Conservation (phyloP, 2,888 invertebrate species). For the Aphelenchoides bicaudatus region DNA sequence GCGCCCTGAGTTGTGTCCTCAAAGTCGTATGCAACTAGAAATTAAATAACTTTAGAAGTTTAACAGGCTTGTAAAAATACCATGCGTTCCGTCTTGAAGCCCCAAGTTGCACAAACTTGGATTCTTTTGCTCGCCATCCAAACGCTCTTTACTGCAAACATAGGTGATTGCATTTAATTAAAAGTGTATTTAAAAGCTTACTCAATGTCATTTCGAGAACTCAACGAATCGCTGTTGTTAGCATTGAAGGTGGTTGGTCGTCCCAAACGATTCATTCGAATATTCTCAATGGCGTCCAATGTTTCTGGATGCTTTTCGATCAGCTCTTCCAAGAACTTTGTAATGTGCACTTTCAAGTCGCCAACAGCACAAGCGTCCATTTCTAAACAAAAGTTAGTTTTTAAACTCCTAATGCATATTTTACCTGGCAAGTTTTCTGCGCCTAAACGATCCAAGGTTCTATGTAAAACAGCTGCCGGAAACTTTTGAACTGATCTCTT, state of each 20-base stretch:
- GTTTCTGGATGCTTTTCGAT: slow-evolving; percentile 60
- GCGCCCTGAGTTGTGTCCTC: slow-evolving; percentile 40
- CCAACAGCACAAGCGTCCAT: slow-evolving; percentile 8
- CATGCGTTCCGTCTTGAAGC: slow-evolving; percentile 4
- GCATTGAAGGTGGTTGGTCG: slow-evolving; percentile 1
- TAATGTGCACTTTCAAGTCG: slow-evolving; percentile 52
- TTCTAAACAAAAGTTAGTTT: not conserved
- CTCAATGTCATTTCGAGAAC: slow-evolving; percentile 18
- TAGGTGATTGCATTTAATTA: not conserved
- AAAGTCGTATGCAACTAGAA: slow-evolving; percentile 47
- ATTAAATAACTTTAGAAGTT: too few species aligned
- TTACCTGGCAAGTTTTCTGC: slow-evolving; percentile 5
- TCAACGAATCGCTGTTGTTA: not conserved
- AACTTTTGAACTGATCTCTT: too few species aligned
- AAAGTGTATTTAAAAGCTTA: slow-evolving; percentile 11
- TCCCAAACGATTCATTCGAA: slow-evolving; percentile 42
- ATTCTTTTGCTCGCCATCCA: not conserved
- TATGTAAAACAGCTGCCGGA: slow-evolving; percentile 18
- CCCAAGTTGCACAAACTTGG: not conserved
- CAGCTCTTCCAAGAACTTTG: slow-evolving; percentile 57
- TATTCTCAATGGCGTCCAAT: slow-evolving; percentile 57
- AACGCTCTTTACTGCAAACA: not conserved
- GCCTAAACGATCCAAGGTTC: slow-evolving; percentile 20
- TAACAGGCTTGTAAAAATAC: too few species aligned
- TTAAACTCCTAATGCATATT: not conserved